A percentile compares a stretch with the other conserved stretches of the same genome.
Conservation (phyloP, 2,113 vertebrate genomes). For the Hucho hucho region DNA sequence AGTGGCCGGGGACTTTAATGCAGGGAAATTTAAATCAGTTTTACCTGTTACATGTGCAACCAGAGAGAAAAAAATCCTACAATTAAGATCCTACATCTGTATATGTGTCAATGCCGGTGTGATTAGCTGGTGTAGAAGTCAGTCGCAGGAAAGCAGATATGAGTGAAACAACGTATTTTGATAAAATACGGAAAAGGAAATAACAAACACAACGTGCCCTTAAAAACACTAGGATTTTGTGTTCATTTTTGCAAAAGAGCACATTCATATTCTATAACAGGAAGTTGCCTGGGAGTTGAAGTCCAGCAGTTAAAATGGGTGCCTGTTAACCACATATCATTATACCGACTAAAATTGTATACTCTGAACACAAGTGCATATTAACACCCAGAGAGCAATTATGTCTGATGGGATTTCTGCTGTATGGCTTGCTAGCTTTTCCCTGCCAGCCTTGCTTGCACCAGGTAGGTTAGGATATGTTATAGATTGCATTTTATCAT, state of each 20-base stretch:
- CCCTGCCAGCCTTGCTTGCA: conserved; percentile 34
- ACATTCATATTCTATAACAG: neutral
- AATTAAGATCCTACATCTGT: neutral
- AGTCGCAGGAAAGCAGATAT: too few relatives aligned
- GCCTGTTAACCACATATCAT: conserved; percentile 47
- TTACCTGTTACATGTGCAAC: too few relatives aligned
- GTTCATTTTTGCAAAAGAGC: neutral
- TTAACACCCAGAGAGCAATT: conserved; percentile 68
- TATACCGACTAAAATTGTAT: conserved; percentile 61
- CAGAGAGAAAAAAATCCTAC: neutral
- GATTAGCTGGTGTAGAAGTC: too few relatives aligned
- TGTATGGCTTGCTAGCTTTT: conserved; percentile 9
- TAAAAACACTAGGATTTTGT: too few relatives aligned
- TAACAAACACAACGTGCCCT: too few relatives aligned
- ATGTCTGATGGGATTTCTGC: conserved; percentile 46
- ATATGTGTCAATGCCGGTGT: too few relatives aligned
- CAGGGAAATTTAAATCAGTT: too few relatives aligned
- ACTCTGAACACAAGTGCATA: conserved; percentile 60
- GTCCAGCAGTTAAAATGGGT: conserved; percentile 60
- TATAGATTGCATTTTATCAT: conserved; percentile 23
- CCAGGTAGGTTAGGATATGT: conserved; percentile 56
- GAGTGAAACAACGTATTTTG: too few relatives aligned
- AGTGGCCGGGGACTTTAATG: too few relatives aligned
- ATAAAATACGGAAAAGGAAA: too few relatives aligned
- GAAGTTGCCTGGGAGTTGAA: conserved; percentile 31